These are phyloP conservation scores for Eristalis intricaria DNA, from an alignment of 2,888 invertebrate species.

Conservation along the genomic window DNA sequence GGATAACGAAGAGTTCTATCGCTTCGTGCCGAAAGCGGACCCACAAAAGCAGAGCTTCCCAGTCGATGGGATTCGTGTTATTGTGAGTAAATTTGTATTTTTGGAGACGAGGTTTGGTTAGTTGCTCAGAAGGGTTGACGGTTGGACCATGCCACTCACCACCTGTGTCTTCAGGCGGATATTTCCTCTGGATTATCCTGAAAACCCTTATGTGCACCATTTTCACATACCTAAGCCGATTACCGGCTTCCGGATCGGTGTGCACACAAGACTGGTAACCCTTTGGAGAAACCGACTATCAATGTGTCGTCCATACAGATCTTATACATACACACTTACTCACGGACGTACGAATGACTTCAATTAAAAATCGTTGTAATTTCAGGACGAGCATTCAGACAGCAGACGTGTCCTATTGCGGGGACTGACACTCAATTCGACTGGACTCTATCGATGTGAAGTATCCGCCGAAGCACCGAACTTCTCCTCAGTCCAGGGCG, in stretches of 20 bases:
- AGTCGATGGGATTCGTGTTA: constrained; percentile 85
- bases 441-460: constrained; percentile 88
- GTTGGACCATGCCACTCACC: neutral
- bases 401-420: constrained; percentile 86
- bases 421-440: constrained; percentile 86
- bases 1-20: constrained; percentile 92
- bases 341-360: constrained; percentile 23
- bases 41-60: constrained; percentile 88
- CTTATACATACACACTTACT: neutral
- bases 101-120: neutral
- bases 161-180: constrained; percentile 6
- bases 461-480: constrained; percentile 91
- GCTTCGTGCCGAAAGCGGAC: constrained; percentile 88
- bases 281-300: constrained; percentile 18
- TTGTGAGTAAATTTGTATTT: constrained; percentile 82
- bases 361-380: constrained; percentile 49
- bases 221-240: constrained; percentile 39
- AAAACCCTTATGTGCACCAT: constrained; percentile 21
- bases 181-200: constrained; percentile 17
- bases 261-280: constrained; percentile 6
- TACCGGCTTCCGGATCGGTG: constrained; percentile 13
- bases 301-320: neutral
- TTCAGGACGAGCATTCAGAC: constrained; percentile 87
- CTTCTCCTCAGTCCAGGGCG: constrained; percentile 88
- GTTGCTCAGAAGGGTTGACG: constrained; percentile 25